Conservation (phyloP, 1,140 invertebrate species). For the Zelostemma sp. region DNA sequence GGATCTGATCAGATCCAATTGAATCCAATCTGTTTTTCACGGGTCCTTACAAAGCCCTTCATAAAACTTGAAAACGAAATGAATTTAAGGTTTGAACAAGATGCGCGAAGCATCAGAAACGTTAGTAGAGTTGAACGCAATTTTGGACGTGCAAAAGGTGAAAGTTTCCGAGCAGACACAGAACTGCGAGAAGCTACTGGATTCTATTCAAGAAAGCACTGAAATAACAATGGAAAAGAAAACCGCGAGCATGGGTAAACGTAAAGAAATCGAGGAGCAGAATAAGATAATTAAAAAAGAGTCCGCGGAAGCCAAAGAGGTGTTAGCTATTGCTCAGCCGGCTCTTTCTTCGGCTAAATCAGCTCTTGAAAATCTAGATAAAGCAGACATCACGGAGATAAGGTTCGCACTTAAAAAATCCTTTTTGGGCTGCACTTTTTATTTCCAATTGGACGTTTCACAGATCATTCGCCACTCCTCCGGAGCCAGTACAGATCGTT, state of each 20-base stretch:
- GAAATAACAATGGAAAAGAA: slow-evolving; percentile 81
- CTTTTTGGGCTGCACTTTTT: background rate
- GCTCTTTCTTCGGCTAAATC: slow-evolving; percentile 83
- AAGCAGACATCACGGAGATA: slow-evolving; percentile 92
- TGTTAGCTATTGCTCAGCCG: slow-evolving; percentile 83
- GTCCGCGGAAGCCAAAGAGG: slow-evolving; percentile 85
- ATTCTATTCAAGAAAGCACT: slow-evolving; percentile 76
- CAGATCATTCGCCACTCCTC: slow-evolving; percentile 90
- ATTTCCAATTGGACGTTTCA: slow-evolving; percentile 2
- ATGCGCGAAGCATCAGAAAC: slow-evolving; percentile 84
- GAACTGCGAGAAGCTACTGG: slow-evolving; percentile 80
- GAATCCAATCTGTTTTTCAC: too few relatives aligned
- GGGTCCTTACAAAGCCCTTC: slow-evolving; percentile 13
- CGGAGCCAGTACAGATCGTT: slow-evolving; percentile 87
- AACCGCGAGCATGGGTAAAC: slow-evolving; percentile 80
- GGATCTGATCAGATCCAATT: too few relatives aligned
- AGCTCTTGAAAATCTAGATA: slow-evolving; percentile 85
- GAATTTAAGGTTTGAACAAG: slow-evolving; percentile 76
- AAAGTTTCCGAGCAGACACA: slow-evolving; percentile 82
- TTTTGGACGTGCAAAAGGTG: slow-evolving; percentile 81
- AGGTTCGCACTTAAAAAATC: slow-evolving; percentile 59
- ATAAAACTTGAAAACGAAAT: background rate
- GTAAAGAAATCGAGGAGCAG: slow-evolving; percentile 83
- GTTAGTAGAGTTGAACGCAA: slow-evolving; percentile 79
- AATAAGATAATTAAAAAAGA: slow-evolving; percentile 82